These are phyloP conservation scores for Triplophysa dalaica DNA, from an alignment of 2,113 vertebrate species.

Conservation along the genomic window DNA sequence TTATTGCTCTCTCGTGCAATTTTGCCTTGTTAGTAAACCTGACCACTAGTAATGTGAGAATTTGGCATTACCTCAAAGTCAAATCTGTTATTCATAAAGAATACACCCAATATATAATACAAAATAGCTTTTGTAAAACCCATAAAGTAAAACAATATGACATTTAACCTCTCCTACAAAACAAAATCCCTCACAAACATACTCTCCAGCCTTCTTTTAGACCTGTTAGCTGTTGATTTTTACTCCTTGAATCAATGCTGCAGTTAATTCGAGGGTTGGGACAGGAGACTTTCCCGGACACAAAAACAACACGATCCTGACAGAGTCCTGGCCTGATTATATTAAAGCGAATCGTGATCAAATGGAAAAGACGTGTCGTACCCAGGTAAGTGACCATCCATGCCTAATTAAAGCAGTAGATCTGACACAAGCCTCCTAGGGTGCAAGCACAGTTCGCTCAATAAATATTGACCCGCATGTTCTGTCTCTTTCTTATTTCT, in stretches of 20 bases:
- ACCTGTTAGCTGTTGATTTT: background rate
- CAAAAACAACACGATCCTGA: background rate
- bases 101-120: background rate
- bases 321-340: background rate
- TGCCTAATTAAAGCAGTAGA: constrained; percentile 39
- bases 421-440: constrained; percentile 31
- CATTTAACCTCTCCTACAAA: background rate
- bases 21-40: no score
- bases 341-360: background rate
- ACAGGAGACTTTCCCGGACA: background rate
- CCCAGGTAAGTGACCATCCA: constrained; percentile 22
- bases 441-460: constrained; percentile 32
- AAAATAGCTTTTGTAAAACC: background rate
- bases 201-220: constrained; percentile 5
- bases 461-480: constrained; percentile 33
- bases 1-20: no score
- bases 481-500: constrained; percentile 8
- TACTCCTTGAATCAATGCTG: constrained; percentile 13
- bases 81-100: no score
- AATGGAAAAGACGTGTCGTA: constrained; percentile 5
- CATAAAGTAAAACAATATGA: background rate
- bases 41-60: no score
- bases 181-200: background rate
- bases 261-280: constrained; percentile 2
- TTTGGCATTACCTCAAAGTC: no score